A percentile compares a stretch with the other conserved stretches of the same genome.
Evolutionary conservation across 2,797 vertebrate species (phyloP).

Genomic region (Caiman crocodilus): DNA sequence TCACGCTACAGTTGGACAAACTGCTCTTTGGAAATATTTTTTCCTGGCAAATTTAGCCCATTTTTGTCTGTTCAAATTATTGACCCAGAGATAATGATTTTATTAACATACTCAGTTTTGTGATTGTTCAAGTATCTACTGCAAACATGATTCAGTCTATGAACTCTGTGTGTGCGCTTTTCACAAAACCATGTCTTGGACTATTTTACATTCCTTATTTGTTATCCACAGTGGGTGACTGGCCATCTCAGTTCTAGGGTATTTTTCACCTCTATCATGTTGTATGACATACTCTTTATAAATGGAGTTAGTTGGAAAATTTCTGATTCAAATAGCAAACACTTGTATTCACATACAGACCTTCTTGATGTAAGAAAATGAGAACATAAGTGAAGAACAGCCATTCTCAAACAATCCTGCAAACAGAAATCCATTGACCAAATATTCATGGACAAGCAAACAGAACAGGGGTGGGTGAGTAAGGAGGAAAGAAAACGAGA

Average conservation of each 20-base stretch:
- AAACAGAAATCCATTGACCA: neutral
- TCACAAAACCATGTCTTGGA: neutral
- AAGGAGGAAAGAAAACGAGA: neutral
- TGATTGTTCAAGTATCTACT: neutral
- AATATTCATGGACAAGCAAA: neutral
- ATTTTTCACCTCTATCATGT: neutral
- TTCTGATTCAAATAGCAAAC: neutral
- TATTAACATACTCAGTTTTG: neutral
- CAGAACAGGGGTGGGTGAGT: neutral
- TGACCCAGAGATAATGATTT: neutral
- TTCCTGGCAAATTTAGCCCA: neutral
- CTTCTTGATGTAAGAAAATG: neutral
- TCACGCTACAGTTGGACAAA: neutral
- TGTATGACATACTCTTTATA: neutral
- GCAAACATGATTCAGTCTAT: conserved; percentile 7
- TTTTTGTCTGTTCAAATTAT: neutral
- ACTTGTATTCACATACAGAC: neutral
- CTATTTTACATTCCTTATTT: neutral
- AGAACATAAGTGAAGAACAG: neutral
- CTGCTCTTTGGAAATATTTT: conserved; percentile 18
- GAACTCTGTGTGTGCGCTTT: neutral
- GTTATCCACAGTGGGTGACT: neutral
- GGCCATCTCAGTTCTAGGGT: neutral
- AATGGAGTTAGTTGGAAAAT: neutral
- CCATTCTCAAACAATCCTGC: neutral